A percentile compares a stretch with the other conserved stretches of the same genome.
These are phyloP conservation scores for Luscinia luscinia DNA, from an alignment of 2,797 vertebrate species.

Conservation along the genomic window DNA sequence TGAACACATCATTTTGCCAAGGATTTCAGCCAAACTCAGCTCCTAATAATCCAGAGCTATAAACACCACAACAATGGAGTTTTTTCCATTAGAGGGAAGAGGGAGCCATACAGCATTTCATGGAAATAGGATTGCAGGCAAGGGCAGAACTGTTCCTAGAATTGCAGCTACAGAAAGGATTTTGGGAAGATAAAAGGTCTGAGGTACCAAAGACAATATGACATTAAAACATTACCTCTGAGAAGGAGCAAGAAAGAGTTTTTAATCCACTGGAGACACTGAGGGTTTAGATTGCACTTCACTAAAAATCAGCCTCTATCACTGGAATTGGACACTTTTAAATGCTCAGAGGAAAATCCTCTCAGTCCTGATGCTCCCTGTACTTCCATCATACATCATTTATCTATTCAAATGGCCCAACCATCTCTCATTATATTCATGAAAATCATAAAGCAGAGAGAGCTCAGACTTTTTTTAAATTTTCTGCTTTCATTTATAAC, in stretches of 20 bases:
- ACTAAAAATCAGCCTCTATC: background rate
- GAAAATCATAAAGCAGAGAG: background rate
- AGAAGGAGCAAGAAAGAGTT: background rate
- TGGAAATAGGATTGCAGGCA: background rate
- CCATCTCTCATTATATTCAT: background rate
- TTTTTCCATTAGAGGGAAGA: conserved; percentile 3
- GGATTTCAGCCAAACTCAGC: conserved; percentile 30
- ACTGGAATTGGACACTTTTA: background rate
- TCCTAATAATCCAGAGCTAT: conserved; percentile 42
- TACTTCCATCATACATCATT: background rate
- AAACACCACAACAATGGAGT: conserved; percentile 45
- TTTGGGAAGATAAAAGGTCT: background rate
- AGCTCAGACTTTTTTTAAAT: background rate
- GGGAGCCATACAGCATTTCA: background rate
- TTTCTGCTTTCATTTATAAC: conserved; percentile 9
- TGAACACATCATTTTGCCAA: conserved; percentile 35
- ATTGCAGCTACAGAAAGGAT: background rate
- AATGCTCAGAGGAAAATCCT: background rate
- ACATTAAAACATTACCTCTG: background rate
- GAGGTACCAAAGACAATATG: background rate
- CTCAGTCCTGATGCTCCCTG: background rate
- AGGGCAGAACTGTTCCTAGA: background rate
- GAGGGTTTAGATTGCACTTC: background rate
- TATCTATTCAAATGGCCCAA: background rate
- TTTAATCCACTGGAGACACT: background rate